Base-by-base conservation (phyloP, 2,113 vertebrate genomes). In the Ctenodactylus gundi region DNA sequence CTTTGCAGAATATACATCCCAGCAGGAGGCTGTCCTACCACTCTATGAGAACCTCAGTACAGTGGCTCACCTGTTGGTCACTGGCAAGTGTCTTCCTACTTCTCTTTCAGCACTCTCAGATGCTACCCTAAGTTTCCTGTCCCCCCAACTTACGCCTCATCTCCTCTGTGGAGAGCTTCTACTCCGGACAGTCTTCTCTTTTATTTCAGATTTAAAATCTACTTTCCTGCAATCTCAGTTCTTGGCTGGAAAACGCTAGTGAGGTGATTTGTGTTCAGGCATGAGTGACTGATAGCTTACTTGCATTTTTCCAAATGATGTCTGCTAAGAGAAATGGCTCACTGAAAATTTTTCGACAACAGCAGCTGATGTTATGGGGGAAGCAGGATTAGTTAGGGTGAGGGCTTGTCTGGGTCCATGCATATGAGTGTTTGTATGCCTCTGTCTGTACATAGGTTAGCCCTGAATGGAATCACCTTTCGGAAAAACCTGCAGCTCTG, bases 261-360 rank as follows among this genome's bases (percentile, higher is more conserved):
- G 53, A 87, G 39, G 72, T 57, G 46, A 78, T 72, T 49, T 73
- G 65, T 39, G 31, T 75, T 64, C 49, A 6, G 4, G 7, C 18
- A 51, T 31, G 23, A 55, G 11, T 67, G 89, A 95, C 29, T 51
- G 21, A 84, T 7, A n/a, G 34, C 21, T 75, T 73, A 60, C n/a
- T 49, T 76, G 57, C 60, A 36, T 46, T 73, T 93, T 67, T 62
- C 49, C 80, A 72, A 62, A 57, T 13, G 29, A 27, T 88, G 65
- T 67, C 85, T 88, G 65, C 70, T 91, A 86, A 84, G 17, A 92
- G 25, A 34, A 89, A 92, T 65, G 64, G 80, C 65, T 95, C 36
- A 72, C 39, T 87, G 14, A 85, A 86, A 90, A 62, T 9, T 76
- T n/a, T 65, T 49, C 93, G 73, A 44, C 21, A 67, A 60, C 7